Evolutionary conservation across 2,113 vertebrate genomes (phyloP).

Genomic region (Phrynosoma blainvillii): DNA sequence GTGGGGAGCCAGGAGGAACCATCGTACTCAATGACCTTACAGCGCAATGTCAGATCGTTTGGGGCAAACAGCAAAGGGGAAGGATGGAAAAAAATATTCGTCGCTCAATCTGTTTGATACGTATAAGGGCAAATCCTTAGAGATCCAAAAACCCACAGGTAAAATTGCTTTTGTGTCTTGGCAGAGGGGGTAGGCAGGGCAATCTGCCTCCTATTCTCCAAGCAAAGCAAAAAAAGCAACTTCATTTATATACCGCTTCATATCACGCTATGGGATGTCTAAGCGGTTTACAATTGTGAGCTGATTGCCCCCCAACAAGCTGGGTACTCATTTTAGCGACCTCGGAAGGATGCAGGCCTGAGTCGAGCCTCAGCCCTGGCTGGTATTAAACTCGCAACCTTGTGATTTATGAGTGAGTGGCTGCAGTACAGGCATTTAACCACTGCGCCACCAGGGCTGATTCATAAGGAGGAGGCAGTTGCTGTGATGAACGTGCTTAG

Average conservation of each 20-base stretch:
- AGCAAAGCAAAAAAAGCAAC: too few relatives aligned
- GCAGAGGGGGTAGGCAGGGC: not conserved
- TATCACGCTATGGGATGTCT: too few relatives aligned
- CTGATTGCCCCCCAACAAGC: too few relatives aligned
- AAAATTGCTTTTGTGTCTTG: slow-evolving; percentile 53
- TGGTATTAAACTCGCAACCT: too few relatives aligned
- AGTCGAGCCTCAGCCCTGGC: too few relatives aligned
- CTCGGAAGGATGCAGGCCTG: too few relatives aligned
- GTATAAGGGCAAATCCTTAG: slow-evolving; percentile 97
- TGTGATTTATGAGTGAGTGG: too few relatives aligned
- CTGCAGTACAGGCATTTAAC: too few relatives aligned
- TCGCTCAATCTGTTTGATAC: slow-evolving; percentile 99
- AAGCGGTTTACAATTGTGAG: too few relatives aligned
- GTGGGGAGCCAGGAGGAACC: slow-evolving; percentile 88
- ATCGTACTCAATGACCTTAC: slow-evolving; percentile 98
- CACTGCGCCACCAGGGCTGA: too few relatives aligned
- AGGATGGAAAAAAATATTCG: slow-evolving; percentile 99
- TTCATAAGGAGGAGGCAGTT: not conserved
- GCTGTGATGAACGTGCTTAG: slow-evolving; percentile 15
- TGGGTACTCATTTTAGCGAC: too few relatives aligned
- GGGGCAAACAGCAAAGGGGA: slow-evolving; percentile 99
- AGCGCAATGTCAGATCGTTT: slow-evolving; percentile 99
- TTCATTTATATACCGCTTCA: too few relatives aligned
- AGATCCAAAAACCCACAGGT: slow-evolving; percentile 96
- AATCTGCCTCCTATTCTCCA: not conserved